Evolutionary conservation across 2,888 invertebrate species (phyloP), one percentile per base, ranked within the genome.

Genomic region (Galeopsomyia nigrocyanea): DNA sequence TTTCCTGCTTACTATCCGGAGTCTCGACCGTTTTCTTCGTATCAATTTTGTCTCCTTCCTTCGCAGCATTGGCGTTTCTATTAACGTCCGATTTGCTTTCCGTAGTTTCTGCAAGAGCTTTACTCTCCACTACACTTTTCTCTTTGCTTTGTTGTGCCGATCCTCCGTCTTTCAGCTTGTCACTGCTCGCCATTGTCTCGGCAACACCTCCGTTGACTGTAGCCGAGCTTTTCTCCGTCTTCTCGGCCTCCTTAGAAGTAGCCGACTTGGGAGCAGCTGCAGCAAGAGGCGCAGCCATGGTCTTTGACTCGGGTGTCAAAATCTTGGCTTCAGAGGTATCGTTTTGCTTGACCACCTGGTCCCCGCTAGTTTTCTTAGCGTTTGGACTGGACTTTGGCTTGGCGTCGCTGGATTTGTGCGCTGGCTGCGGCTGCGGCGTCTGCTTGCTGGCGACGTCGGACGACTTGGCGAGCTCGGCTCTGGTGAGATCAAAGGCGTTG

Each of bases 401-500:
- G 6, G 39, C 14, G 2, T 74, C 70, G 16, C 16, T 55, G 31
- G 39, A 10, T 47, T 71, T 62, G 14, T 61, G 65, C 7, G 51
- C n/a, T 5, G 50, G 13, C 39, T 71, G 63, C 3, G 56, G 31
- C 19, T 3, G n/a, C 3, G 51, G n/a, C 3, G 51, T 1, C 13
- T 65, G 61, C 50, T 60, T 57, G 14, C 7, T 49, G 16, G 21
- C n/a, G 17, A 14, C 16, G 6, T 17, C 17, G 21, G 16, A 19
- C 13, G 68, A 57, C 19, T 75, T 75, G 13, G 31, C 39, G 6
- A 26, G 75, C 22, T 77, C 79, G 16, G 78, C 78, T 64, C 80
- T 82, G 14, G 82, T 81, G 5, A 83, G 74, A 75, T 83, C 82
- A 60, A 81, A 83, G 46, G 78, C 80, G 31, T 78, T 82, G 31